Evolutionary conservation across 37 sponge, comb jelly and placozoan species (phyloP), one percentile per base, ranked within the genome.

Genomic region (Oopsacas minuta): DNA sequence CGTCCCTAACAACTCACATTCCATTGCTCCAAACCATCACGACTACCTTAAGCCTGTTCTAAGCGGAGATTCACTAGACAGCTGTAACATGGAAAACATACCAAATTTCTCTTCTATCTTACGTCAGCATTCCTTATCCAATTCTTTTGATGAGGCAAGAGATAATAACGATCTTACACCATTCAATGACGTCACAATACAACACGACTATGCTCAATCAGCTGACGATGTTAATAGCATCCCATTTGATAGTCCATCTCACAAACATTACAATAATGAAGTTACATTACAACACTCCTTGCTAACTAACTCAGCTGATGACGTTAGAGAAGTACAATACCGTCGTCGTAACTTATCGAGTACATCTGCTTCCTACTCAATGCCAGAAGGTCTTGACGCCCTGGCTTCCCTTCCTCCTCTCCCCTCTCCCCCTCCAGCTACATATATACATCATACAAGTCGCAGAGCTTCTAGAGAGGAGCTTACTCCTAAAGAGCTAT

Each of bases 401-500:
- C 30, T 61, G 75, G 20, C 75, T 10, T 7, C 7, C 17, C 17
- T 61, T 10, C 75, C 75, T 34, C 20, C 75, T 10, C 1, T n/a
- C 75, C 75, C 75, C 30, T n/a, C 32, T 61, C 75, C 75, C 75
- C 75, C 75, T n/a, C 17, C 28, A 3, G 17, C 75, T 25, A 34
- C 1, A 34, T 42, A 8, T 15, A 25, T 3, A 3, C 28, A 3
- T 5, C 28, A 32, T 34, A 3, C 75, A 12, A 34, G 30, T 34
- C 75, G 75, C 75, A 61, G 75, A 34, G 75, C 75, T 34, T 61
- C 75, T 5, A 61, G 20, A 61, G 75, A 61, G 30, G 75, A 61
- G 22, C 75, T 61, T 3, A 12, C 75, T 20, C 75, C 75, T 5
- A 61, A 61, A 61, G 28, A 61, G 75, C 75, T 61, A 34, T 3